Base-by-base conservation (phyloP, 2,113 vertebrate genomes). In the Nothocercus nigrocapillus region DNA sequence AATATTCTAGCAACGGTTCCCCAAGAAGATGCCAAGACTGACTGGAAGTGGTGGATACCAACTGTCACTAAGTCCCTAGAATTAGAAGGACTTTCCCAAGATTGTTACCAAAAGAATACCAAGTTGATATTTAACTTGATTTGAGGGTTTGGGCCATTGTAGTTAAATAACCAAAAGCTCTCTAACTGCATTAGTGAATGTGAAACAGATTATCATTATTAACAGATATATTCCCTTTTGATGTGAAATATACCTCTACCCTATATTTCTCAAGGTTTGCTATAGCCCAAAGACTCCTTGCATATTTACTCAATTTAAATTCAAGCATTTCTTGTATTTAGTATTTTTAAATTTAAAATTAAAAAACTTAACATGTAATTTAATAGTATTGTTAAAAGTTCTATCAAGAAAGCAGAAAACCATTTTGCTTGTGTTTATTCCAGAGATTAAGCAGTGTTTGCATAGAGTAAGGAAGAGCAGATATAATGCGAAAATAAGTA, bases 201-300 rank as follows among this genome's bases (percentile, higher is more conserved):
- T 82, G 86, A 90, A 95, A 80, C 38, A 90, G 92, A 94, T 94
- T 94, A 85, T 89, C 69, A 90, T 86, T 88, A 91, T 95, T 86
- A 95, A 87, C 75, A 72, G 56, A 59, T 51, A 38, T 4, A 2
- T 84, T 92, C 36, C 30, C 45, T 74, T 80, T 34, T 27, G 67
- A 66, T 63, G 56, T 18, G 32, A 75, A 44, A 32, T 5, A 42
- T 85, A 56, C 67, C 62, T 22, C 80, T 83, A 24, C 44, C 11
- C 7, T 5, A 32, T 11, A 18, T 68, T 93, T 89, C 49, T 59
- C 45, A 62, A 40, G 42, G 69, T 87, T 83, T 63, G 34, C 42
- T 27, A 6, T 13, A 30, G 8, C 10, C n/a, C 13, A 38, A 85
- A 85, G 45, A 66, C 11, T 61, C 18, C 18, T 79, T 69, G 49